These are phyloP conservation scores for Caerostris darwini DNA, from an alignment of 1,140 invertebrate species.

Conservation along the genomic window DNA sequence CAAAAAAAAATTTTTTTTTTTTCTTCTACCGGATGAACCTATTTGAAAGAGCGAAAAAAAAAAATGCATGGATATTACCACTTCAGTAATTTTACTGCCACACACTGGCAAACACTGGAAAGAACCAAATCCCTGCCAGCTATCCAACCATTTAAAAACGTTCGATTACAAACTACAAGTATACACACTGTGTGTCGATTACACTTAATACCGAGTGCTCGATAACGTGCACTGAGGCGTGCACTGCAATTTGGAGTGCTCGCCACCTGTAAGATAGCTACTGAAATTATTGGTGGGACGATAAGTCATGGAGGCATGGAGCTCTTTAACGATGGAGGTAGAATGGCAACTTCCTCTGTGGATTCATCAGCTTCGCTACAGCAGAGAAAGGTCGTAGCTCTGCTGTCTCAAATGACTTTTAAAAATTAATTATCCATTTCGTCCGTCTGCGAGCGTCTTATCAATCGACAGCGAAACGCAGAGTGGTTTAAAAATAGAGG, in stretches of 20 bases:
- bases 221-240: not conserved
- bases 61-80: too few relatives aligned
- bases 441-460: not conserved
- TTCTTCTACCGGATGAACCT: too few relatives aligned
- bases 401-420: not conserved
- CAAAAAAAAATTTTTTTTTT: too few relatives aligned
- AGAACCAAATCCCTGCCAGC: too few relatives aligned
- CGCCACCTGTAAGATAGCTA: not conserved
- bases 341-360: not conserved
- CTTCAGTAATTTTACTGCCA: too few relatives aligned
- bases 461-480: not conserved
- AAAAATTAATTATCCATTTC: conserved; percentile 14
- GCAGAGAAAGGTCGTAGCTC: not conserved
- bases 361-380: not conserved
- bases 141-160: too few relatives aligned
- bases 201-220: not conserved
- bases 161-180: not conserved
- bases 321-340: not conserved
- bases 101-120: too few relatives aligned
- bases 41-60: too few relatives aligned
- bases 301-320: not conserved
- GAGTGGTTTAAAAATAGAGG: too few relatives aligned
- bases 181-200: not conserved
- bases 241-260: not conserved
- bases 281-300: not conserved